These are phyloP conservation scores for Acanthopleura granulata DNA, from an alignment of 2,888 invertebrate species.

Conservation along the genomic window DNA sequence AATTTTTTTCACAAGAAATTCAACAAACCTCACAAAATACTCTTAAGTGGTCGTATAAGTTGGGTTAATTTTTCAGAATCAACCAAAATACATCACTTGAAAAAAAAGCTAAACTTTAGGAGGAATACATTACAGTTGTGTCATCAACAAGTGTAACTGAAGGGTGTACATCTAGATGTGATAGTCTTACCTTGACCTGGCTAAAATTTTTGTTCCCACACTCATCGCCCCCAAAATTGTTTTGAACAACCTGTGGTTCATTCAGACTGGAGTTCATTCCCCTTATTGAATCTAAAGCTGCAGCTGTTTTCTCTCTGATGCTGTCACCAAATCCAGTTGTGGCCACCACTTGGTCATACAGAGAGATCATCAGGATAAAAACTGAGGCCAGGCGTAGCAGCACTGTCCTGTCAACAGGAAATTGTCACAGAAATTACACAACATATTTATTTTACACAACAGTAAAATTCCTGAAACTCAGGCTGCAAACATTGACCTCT, in stretches of 20 bases:
- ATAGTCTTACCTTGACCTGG: neutral
- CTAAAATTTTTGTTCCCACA: slow-evolving; percentile 17
- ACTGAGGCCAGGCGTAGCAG: slow-evolving; percentile 83
- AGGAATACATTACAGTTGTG: too few relatives aligned
- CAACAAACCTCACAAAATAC: too few relatives aligned
- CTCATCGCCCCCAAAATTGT: neutral
- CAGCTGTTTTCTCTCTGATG: neutral
- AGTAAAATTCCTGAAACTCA: too few relatives aligned
- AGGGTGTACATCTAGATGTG: neutral
- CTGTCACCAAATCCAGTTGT: slow-evolving; percentile 20
- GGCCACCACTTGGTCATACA: slow-evolving; percentile 72
- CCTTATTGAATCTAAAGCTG: neutral
- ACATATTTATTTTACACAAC: too few relatives aligned
- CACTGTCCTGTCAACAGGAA: slow-evolving; percentile 51
- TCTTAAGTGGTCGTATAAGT: too few relatives aligned
- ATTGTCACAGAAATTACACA: too few relatives aligned
- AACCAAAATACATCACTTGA: too few relatives aligned
- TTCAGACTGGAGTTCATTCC: neutral
- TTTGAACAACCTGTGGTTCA: neutral
- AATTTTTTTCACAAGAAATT: too few relatives aligned
- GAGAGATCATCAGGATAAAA: slow-evolving; percentile 79
- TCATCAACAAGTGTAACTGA: too few relatives aligned
- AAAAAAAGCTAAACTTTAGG: too few relatives aligned
- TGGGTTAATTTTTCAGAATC: too few relatives aligned
- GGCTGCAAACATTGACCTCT: too few relatives aligned